Conservation (phyloP, 2,113 vertebrate species). For the Psilopsiagon aurifrons region DNA sequence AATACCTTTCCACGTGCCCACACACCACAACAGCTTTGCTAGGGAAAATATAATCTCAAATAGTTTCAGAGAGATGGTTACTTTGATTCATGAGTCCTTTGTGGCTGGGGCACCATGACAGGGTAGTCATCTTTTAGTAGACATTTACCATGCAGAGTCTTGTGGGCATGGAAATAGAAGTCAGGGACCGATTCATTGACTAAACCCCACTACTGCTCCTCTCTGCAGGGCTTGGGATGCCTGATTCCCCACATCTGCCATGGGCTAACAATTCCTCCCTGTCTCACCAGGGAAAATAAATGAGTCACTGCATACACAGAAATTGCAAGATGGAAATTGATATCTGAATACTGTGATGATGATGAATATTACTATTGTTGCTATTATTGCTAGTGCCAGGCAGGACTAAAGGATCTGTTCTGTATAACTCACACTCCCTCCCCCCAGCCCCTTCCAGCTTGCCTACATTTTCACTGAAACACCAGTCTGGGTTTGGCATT, state of each 20-base stretch:
- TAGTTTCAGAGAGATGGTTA: not conserved
- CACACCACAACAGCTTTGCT: not conserved
- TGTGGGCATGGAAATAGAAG: not conserved
- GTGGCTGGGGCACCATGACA: not conserved
- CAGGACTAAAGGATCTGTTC: constrained; percentile 27
- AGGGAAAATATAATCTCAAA: not conserved
- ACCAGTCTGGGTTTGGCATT: not conserved
- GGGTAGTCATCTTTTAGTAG: not conserved
- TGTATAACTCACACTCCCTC: not conserved
- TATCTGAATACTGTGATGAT: constrained; percentile 27
- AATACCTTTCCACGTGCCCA: not conserved
- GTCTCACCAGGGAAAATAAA: constrained; percentile 27
- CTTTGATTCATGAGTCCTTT: not conserved
- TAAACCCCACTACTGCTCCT: not conserved
- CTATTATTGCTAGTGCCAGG: not conserved
- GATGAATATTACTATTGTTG: constrained; percentile 65
- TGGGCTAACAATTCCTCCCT: constrained; percentile 47
- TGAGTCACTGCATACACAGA: constrained; percentile 36
- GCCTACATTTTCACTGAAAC: not conserved
- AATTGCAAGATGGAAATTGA: constrained; percentile 53
- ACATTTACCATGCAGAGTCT: not conserved
- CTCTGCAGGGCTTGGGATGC: not conserved
- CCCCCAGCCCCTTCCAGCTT: not conserved
- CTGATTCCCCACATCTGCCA: constrained; percentile 5
- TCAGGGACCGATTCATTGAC: not conserved